Evolutionary conservation across 2,797 vertebrate genomes (phyloP).

Genomic region (Cyprinodon diabolis): DNA sequence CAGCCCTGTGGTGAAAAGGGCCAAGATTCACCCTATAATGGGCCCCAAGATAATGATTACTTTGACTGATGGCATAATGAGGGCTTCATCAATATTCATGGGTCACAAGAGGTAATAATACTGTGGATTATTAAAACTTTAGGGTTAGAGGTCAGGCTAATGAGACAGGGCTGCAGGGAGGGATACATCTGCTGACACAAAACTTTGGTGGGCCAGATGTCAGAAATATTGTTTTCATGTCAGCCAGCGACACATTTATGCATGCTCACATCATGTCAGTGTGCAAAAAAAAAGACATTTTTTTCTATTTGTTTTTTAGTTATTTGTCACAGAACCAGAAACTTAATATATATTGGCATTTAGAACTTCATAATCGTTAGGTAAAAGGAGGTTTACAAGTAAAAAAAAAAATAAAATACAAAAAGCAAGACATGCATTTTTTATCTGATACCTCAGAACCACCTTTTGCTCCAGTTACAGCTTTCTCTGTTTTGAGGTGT

Average conservation of each 20-base stretch:
- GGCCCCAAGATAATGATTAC: conserved; percentile 79
- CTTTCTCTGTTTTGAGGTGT: not conserved
- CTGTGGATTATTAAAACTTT: conserved; percentile 77
- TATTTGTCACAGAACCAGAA: not conserved
- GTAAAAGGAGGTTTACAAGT: not conserved
- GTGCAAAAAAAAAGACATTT: not conserved
- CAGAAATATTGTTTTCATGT: conserved; percentile 45
- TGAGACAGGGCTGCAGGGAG: conserved; percentile 50
- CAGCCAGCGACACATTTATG: conserved; percentile 14
- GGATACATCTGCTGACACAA: conserved; percentile 27
- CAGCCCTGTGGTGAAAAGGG: conserved; percentile 46
- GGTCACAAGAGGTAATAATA: conserved; percentile 72
- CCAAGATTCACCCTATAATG: conserved; percentile 73
- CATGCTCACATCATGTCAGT: not conserved
- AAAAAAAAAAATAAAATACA: not conserved
- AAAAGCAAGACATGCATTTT: not conserved
- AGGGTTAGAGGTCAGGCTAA: conserved; percentile 78
- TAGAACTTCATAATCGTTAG: not conserved
- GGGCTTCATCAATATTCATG: conserved; percentile 80
- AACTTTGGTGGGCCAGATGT: conserved; percentile 49
- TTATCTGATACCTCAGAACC: not conserved
- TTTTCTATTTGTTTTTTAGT: not conserved
- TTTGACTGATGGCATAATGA: conserved; percentile 82
- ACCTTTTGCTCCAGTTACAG: not conserved
- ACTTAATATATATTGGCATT: not conserved